Percentiles rank a stretch among this genome's conserved stretches.
These are phyloP conservation scores for Chionomys nivalis DNA, from an alignment of 2,113 vertebrate genomes.

Conservation along the genomic window DNA sequence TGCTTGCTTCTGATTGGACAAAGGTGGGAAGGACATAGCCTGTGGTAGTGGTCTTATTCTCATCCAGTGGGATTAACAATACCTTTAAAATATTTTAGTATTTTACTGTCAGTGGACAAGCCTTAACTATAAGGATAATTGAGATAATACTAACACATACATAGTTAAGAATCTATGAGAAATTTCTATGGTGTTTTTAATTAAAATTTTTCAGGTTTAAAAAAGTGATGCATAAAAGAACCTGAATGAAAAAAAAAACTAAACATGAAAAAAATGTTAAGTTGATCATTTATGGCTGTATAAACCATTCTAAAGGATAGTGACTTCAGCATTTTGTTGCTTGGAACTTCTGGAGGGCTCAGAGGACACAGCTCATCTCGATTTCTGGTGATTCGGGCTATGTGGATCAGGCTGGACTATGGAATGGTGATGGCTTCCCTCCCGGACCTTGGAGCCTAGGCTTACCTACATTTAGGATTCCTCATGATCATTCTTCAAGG, in stretches of 20 bases:
- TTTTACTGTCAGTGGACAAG: neutral
- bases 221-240: neutral
- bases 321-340: neutral
- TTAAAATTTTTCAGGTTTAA: neutral
- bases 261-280: neutral
- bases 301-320: neutral
- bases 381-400: fast-evolving
- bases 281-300: neutral
- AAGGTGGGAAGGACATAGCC: neutral
- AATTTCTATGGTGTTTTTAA: neutral
- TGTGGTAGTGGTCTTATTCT: neutral
- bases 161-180: neutral
- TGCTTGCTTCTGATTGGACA: neutral
- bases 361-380: neutral
- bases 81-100: neutral
- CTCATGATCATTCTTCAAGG: fast-evolving
- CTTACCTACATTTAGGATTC: neutral
- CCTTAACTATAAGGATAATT: neutral
- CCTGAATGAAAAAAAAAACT: neutral
- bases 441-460: neutral
- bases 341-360: neutral
- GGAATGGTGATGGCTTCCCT: neutral
- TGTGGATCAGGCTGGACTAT: neutral
- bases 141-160: neutral
- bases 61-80: neutral